Conservation (phyloP, 2,797 vertebrate genomes). For the Falco berigora region DNA sequence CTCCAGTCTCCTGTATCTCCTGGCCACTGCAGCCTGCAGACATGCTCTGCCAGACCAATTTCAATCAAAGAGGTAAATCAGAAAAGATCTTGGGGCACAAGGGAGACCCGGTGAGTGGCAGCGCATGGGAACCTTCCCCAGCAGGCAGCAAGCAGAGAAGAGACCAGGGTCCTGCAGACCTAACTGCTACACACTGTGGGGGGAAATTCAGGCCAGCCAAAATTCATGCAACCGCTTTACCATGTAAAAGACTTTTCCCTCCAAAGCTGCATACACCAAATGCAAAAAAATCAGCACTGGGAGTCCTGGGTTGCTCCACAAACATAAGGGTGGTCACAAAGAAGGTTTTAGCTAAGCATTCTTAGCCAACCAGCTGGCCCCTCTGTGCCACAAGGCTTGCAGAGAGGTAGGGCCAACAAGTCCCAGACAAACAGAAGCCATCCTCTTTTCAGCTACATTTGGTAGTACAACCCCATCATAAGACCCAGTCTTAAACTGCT, state of each 20-base stretch:
- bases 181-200: neutral
- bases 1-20: neutral
- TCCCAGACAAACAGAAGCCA: neutral
- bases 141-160: neutral
- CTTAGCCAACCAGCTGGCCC: neutral
- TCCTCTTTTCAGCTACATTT: neutral
- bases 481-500: neutral
- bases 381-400: neutral
- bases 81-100: neutral
- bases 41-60: constrained; percentile 1
- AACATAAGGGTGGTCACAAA: neutral
- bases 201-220: neutral
- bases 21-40: neutral
- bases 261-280: neutral
- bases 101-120: neutral
- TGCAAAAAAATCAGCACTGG: neutral
- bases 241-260: neutral
- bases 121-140: neutral
- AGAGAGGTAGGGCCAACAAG: neutral
- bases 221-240: neutral
- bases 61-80: neutral
- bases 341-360: neutral
- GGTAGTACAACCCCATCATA: neutral
- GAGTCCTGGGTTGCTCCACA: neutral
- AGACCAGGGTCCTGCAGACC: neutral